Evolutionary conservation across 2,888 invertebrate genomes (phyloP).

Genomic region (Temnothorax unifasciatus): DNA sequence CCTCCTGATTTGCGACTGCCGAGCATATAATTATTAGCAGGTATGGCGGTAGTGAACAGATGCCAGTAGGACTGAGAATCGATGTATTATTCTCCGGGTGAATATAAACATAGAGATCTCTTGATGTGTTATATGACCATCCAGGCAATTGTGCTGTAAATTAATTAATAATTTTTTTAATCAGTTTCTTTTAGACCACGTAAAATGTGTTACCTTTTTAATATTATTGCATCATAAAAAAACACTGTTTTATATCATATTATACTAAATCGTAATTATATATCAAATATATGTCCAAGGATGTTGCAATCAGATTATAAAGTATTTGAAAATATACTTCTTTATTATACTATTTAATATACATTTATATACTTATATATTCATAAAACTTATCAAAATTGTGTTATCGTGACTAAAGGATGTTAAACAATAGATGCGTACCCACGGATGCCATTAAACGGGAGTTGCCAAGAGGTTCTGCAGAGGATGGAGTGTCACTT

Average conservation of each 20-base stretch:
- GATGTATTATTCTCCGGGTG: conserved; percentile 90
- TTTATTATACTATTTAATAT: not conserved
- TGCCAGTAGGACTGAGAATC: conserved; percentile 88
- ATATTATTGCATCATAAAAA: not conserved
- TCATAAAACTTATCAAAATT: not conserved
- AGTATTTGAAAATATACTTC: not conserved
- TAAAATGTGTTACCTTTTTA: not conserved
- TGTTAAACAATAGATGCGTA: conserved; percentile 78
- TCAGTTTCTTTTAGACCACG: conserved; percentile 2
- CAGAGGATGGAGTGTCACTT: conserved; percentile 83
- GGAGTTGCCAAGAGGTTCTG: conserved; percentile 79
- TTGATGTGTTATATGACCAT: conserved; percentile 92
- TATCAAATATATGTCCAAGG: not conserved
- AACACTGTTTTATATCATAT: not conserved
- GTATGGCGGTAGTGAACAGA: conserved; percentile 88
- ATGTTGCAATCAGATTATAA: not conserved
- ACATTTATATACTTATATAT: not conserved
- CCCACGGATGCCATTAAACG: conserved; percentile 82
- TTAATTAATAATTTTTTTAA: conserved; percentile 35
- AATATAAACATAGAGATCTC: conserved; percentile 91
- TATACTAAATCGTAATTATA: not conserved
- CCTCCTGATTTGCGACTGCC: conserved; percentile 90
- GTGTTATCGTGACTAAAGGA: not conserved
- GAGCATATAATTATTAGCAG: conserved; percentile 93
- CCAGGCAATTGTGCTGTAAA: conserved; percentile 87